Percentiles rank a stretch among this genome's conserved stretches.
phyloP scores from a whole-genome alignment of 2,888 invertebrate species.

The Agrotis exclamationis region DNA sequence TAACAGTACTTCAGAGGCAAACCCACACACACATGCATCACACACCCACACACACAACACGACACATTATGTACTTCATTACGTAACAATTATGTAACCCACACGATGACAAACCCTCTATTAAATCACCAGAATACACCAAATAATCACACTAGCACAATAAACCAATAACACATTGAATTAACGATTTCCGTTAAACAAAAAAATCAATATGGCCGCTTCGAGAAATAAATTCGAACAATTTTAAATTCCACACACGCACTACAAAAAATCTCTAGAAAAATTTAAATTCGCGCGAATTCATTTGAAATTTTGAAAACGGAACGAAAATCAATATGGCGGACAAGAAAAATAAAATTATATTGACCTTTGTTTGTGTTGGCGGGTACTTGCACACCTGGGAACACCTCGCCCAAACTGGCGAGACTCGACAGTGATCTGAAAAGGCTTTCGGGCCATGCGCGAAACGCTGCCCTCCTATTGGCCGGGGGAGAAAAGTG shows the following conservation, averaged over 20 bases:
- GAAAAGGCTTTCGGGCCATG: conserved; percentile 82
- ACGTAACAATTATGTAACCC: conserved; percentile 67
- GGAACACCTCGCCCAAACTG: conserved; percentile 88
- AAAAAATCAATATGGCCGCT: conserved; percentile 18
- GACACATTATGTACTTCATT: conserved; percentile 68
- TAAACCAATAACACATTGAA: conserved; percentile 47
- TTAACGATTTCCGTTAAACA: conserved; percentile 7
- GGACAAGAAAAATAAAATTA: conserved; percentile 64
- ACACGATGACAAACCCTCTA: conserved; percentile 21
- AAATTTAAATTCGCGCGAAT: conserved; percentile 53
- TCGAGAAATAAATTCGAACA: conserved; percentile 18
- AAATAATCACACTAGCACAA: conserved; percentile 55
- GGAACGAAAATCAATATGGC: conserved; percentile 72
- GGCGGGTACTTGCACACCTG: conserved; percentile 88
- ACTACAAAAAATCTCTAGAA: conserved; percentile 48
- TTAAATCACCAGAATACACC: conserved; percentile 26
- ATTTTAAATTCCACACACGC: conserved; percentile 45
- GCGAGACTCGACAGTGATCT: conserved; percentile 74
- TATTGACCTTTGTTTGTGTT: conserved; percentile 83
- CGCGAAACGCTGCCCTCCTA: conserved; percentile 74
- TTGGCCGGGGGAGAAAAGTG: conserved; percentile 82
- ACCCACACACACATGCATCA: conserved; percentile 60
- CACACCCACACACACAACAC: conserved; percentile 50
- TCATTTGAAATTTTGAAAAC: conserved; percentile 38
- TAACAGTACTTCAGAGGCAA: not conserved